Evolutionary conservation across 2,888 invertebrate genomes (phyloP), one percentile per base, ranked within the genome.

Genomic region (Drosophila meridionalis): DNA sequence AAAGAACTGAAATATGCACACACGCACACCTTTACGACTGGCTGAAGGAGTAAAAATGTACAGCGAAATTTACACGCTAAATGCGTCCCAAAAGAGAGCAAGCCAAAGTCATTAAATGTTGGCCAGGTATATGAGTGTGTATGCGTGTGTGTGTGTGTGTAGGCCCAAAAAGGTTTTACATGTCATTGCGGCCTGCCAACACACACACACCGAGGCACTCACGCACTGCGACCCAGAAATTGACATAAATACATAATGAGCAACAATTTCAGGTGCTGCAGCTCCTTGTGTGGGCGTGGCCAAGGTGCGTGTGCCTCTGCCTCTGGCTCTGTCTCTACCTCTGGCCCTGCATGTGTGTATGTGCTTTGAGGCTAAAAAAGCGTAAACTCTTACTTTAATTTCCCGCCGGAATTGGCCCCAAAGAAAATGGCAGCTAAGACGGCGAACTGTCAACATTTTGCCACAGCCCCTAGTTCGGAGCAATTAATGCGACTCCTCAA

Each of bases 161-260:
- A 80, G 87, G 78, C 80, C 73, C 81, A 88, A 88, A 86, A 88
- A 86, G 88, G 86, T 86, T 86, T 88, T 86, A 88, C 86, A 86
- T 88, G 86, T 86, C 86, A 76, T 85, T 85, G 80, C 85, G 71
- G 82, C 76, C 42, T 70, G 69, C 68, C 73, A 56, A 28, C 63
- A 66, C 52, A 56, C 65, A 61, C 48, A 71, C 50, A 70, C 43
- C 47, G 28, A 60, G 30, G 9, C 50, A 38, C 32, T 36, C 52
- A 69, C 60, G 48, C 60, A 76, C 43, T 52, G 58, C 65, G 72
- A 81, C 77, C 82, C 82, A 84, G 83, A 89, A 89, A 87, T 89
- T 89, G 87, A 80, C 82, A 82, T 85, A 88, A 89, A 89, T 85
- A 74, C 83, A 75, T 85, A 84, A 89, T 89, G 88, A 89, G 88